Base-by-base conservation (phyloP, 2,113 vertebrate genomes). In the Mesitornis unicolor region DNA sequence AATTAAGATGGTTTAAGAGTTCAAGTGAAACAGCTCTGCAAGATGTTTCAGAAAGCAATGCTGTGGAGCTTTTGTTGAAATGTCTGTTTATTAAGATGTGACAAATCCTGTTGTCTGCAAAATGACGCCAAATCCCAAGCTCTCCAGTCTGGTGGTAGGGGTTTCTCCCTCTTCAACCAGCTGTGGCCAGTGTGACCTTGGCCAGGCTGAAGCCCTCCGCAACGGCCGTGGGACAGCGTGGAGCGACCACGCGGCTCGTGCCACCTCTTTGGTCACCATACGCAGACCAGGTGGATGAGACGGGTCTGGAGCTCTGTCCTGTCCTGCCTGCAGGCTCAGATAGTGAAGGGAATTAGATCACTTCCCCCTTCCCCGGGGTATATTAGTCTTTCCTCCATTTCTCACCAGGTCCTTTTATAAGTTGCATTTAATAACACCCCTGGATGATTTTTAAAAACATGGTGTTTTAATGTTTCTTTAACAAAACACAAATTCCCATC, bases 401-500 rank as follows among this genome's bases (percentile, higher is more conserved):
- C 74, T 94, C 84, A 87, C 36, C 28, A 71, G 3, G 26, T 89
- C 45, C 60, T 31, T 84, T 94, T 89, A 75, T 22, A 65, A 76
- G 19, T 67, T 91, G 31, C 64, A 90, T 53, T 95, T 83, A 87
- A 63, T 85, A 95, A 95, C 61, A 71, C n/a, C 64, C 22, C 36
- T 56, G 65, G 36, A 87, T 60, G 74, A 21, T 92, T 95, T 95
- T 93, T 73, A 56, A 94, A 95, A 96, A 71, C 89, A 92, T 61
- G n/a, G n/a, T 87, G 57, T 71, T 94, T 94, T 89, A 95, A 87
- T 61, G 61, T 87, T 95, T 93, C 74, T 95, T 93, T 36, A 9
- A 88, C 71, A 94, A 88, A 86, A 42, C 79, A 92, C 69, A 89
- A 86, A 95, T 96, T 96, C 94, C 95, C 94, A 97, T 95, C 89